A percentile compares a stretch with the other conserved stretches of the same genome.
Conservation (phyloP, 1,140 invertebrate species). For the Wasmannia auropunctata region DNA sequence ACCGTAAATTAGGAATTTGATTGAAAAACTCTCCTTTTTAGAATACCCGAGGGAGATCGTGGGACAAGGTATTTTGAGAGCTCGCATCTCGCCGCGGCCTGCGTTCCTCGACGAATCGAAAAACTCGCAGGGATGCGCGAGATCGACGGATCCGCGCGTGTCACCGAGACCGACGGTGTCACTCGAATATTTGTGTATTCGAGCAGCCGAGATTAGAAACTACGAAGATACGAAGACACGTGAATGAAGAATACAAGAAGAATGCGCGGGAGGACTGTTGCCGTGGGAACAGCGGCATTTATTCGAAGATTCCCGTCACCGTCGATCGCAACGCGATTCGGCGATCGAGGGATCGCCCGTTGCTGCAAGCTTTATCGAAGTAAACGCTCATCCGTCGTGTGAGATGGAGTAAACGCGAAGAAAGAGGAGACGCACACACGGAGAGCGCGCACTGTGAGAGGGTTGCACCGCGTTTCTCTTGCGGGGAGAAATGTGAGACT, state of each 20-base stretch:
- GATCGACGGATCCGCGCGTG: not conserved
- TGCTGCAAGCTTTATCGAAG: not conserved
- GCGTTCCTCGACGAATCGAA: not conserved
- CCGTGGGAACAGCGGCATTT: constrained; percentile 11
- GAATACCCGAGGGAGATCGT: constrained; percentile 6
- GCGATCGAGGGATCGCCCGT: not conserved
- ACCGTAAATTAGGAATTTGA: not conserved
- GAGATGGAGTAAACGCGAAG: not conserved
- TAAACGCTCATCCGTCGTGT: not conserved
- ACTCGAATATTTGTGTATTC: not conserved
- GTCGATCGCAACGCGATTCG: constrained; percentile 8
- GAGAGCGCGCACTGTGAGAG: not conserved
- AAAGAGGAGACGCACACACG: not conserved
- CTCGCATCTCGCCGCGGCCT: not conserved
- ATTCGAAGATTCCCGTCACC: not conserved
- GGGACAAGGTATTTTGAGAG: constrained; percentile 7
- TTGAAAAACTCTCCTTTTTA: not conserved
- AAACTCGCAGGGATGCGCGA: constrained; percentile 4
- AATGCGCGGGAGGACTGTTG: constrained; percentile 25
- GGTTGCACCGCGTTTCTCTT: not conserved
- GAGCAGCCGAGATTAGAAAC: not conserved
- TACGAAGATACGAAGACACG: not conserved
- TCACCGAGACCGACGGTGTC: not conserved
- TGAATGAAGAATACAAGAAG: constrained; percentile 3
- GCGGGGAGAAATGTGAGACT: not conserved